Conservation (phyloP, 2,797 vertebrate genomes). For the Crax fasciolata region DNA sequence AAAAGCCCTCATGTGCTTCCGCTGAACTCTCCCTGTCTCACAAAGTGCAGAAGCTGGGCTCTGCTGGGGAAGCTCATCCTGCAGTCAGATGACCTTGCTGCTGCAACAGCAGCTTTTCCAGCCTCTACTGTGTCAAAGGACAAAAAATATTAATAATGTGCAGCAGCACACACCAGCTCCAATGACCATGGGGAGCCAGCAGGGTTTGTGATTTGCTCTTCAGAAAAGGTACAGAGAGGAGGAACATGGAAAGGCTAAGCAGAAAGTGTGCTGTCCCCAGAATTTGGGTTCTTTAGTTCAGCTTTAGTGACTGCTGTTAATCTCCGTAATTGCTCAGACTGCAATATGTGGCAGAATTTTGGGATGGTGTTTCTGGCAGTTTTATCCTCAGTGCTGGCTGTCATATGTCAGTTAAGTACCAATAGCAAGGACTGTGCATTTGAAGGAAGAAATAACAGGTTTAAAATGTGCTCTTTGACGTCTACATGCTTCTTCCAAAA, state of each 20-base stretch:
- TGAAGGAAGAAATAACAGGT: conserved; percentile 57
- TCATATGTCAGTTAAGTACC: conserved; percentile 51
- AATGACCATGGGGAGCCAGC: fast-evolving
- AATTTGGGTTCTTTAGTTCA: conserved; percentile 1
- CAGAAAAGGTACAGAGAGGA: background rate
- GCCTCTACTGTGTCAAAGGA: background rate
- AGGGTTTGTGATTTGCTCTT: background rate
- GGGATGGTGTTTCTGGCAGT: conserved; percentile 61
- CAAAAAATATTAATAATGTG: background rate
- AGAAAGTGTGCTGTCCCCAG: background rate
- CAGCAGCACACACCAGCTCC: background rate
- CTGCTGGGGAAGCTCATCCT: background rate
- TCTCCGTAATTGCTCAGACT: conserved; percentile 62
- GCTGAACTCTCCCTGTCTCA: background rate
- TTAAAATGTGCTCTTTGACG: conserved; percentile 3
- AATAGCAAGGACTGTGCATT: conserved; percentile 25
- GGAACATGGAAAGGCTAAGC: background rate
- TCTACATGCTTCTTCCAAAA: background rate
- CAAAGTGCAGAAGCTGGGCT: background rate
- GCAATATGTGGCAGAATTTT: conserved; percentile 61
- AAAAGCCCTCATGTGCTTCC: background rate
- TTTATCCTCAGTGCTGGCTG: conserved; percentile 68
- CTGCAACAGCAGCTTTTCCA: background rate
- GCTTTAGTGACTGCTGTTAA: conserved; percentile 40
- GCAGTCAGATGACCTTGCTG: background rate